phyloP scores from a whole-genome alignment of 2,113 vertebrate species.

The Lophotis ruficrista region DNA sequence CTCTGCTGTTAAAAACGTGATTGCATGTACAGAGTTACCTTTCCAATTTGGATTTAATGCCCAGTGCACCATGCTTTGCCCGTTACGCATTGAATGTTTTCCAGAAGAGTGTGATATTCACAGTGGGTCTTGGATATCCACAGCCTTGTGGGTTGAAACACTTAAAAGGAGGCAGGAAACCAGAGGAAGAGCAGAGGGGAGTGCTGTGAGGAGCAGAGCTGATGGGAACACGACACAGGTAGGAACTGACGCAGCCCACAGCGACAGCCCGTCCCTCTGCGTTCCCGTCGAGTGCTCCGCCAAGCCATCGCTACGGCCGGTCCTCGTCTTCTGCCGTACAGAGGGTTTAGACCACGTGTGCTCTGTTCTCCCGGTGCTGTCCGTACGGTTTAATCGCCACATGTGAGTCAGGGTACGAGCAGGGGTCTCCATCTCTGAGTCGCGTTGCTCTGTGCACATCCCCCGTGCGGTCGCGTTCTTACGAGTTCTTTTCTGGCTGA shows the following conservation, averaged over 20 bases:
- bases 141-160: background rate
- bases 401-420: background rate
- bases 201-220: background rate
- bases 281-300: background rate
- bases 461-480: background rate
- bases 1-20: background rate
- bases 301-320: no score
- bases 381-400: no score
- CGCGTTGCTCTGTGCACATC: background rate
- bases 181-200: background rate
- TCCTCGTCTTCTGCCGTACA: background rate
- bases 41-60: background rate
- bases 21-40: background rate
- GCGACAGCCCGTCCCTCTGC: background rate
- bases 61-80: background rate
- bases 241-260: background rate
- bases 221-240: background rate
- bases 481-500: background rate
- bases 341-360: background rate
- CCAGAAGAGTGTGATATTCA: background rate
- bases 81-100: rapidly evolving
- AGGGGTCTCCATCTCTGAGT: background rate
- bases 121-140: no score
- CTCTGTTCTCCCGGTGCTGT: background rate
- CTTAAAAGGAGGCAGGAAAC: background rate